Base-by-base conservation (phyloP, 2,888 invertebrate genomes). In the Palloptera scutellata region DNA sequence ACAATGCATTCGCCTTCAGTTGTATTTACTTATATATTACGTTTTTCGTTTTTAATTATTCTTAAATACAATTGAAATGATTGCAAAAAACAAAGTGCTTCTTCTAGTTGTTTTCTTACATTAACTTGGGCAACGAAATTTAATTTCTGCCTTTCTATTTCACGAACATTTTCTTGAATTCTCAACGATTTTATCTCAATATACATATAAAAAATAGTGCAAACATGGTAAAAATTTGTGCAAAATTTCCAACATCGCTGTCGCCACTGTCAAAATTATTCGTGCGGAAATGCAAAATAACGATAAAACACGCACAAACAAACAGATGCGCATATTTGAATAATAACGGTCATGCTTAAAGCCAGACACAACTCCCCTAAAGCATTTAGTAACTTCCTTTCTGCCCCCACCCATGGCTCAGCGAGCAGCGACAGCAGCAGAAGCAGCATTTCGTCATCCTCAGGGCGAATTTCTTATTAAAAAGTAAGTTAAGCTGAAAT, bases 251-350 rank as follows among this genome's bases (percentile, higher is more conserved):
- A 17, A 12, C 15, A 15, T 48, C 15, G 15, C 41, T 41, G 40
- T n/a, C 41, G 13, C 15, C 53, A 19, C 57, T 57, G 57, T 45
- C 66, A 53, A 64, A 64, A 67, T 53, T 60, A 65, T 55, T 65
- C 67, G 52, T 67, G 67, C 63, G 61, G 70, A 67, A 67, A 70
- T 63, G 17, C 42, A 55, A 65, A 62, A 69, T 54, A 45, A n/a
- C 59, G 54, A 69, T 66, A 66, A 65, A 54, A 5, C 41, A 40
- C n/a, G n/a, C n/a, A n/a, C n/a, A n/a, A n/a, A n/a, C n/a, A n/a
- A n/a, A n/a, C n/a, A n/a, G n/a, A n/a, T n/a, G n/a, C n/a, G n/a
- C 42, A 55, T 45, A 20, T 45, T 11, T 45, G 20, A 30, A 48
- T 17, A 52, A 42, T 11, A 42, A 63, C 45, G n/a, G 8, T 19